Conservation (phyloP, 2,888 invertebrate genomes). For the Dicycla oo region DNA sequence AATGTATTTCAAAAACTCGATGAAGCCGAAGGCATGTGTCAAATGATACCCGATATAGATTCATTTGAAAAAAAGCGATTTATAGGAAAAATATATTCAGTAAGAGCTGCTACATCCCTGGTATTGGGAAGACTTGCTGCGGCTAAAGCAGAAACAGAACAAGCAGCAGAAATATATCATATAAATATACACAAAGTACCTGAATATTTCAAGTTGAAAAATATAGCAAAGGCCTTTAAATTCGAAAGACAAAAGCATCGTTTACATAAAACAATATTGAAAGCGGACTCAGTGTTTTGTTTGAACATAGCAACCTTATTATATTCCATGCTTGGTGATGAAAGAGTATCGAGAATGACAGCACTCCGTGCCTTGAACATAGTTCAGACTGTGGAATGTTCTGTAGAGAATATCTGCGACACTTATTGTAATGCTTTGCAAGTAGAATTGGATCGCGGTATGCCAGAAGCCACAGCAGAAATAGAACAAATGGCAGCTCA, state of each 20-base stretch:
- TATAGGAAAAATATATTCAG: conserved; percentile 80
- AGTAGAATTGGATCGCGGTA: conserved; percentile 83
- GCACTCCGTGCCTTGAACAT: conserved; percentile 79
- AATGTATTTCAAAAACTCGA: conserved; percentile 76
- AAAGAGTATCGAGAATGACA: conserved; percentile 74
- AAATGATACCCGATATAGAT: conserved; percentile 62
- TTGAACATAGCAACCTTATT: conserved; percentile 82
- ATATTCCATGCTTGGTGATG: conserved; percentile 79
- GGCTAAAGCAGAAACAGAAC: conserved; percentile 78
- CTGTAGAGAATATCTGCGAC: conserved; percentile 83
- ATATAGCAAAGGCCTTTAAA: conserved; percentile 68
- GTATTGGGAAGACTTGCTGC: conserved; percentile 72
- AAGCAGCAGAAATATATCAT: conserved; percentile 77
- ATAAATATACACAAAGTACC: conserved; percentile 78
- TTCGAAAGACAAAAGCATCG: conserved; percentile 75
- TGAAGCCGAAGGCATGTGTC: conserved; percentile 78
- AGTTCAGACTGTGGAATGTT: conserved; percentile 80
- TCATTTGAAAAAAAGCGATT: conserved; percentile 75
- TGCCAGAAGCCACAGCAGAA: conserved; percentile 77
- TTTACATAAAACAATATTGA: conserved; percentile 69
- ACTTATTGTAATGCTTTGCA: conserved; percentile 86
- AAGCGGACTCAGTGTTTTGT: conserved; percentile 82
- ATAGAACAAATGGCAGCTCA: conserved; percentile 80
- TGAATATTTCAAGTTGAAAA: conserved; percentile 73
- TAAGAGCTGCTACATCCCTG: conserved; percentile 79